Conservation (phyloP, 1,140 invertebrate genomes). For the Gonioctena quinquepunctata region DNA sequence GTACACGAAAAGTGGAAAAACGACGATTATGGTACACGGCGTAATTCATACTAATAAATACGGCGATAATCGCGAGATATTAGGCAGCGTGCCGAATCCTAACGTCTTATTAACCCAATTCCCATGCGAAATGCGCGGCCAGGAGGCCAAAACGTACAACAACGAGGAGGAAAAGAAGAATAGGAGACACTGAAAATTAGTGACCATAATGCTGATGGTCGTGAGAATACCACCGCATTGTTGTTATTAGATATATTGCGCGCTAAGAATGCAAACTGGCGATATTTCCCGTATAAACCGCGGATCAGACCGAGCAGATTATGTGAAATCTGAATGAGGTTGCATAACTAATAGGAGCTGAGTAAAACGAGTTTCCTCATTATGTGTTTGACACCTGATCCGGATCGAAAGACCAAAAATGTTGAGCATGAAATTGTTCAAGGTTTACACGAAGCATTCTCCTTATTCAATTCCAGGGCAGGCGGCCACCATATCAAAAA, state of each 20-base stretch:
- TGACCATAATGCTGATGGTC: slow-evolving; percentile 2
- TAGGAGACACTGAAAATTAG: slow-evolving; percentile 7
- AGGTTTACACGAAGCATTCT: no score
- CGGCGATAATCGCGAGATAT: neutral
- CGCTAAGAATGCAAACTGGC: neutral
- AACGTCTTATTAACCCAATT: slow-evolving; percentile 4
- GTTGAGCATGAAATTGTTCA: no score
- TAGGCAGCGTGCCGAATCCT: neutral
- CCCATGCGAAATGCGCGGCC: neutral
- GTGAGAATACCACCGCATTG: slow-evolving; percentile 17
- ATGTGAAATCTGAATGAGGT: no score
- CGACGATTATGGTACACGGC: neutral
- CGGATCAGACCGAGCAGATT: neutral
- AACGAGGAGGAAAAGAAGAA: neutral
- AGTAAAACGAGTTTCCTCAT: no score
- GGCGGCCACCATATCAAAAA: no score
- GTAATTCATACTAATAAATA: neutral
- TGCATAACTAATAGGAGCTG: no score
- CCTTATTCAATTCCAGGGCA: no score
- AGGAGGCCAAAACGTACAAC: neutral
- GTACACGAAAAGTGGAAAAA: neutral
- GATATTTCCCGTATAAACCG: neutral
- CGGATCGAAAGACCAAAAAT: no score
- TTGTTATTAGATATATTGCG: slow-evolving; percentile 14
- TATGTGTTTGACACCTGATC: no score